A percentile compares a stretch with the other conserved stretches of the same genome.
These are phyloP conservation scores for Enteromius mattozi DNA, from an alignment of 2,797 vertebrate genomes.

Conservation along the genomic window DNA sequence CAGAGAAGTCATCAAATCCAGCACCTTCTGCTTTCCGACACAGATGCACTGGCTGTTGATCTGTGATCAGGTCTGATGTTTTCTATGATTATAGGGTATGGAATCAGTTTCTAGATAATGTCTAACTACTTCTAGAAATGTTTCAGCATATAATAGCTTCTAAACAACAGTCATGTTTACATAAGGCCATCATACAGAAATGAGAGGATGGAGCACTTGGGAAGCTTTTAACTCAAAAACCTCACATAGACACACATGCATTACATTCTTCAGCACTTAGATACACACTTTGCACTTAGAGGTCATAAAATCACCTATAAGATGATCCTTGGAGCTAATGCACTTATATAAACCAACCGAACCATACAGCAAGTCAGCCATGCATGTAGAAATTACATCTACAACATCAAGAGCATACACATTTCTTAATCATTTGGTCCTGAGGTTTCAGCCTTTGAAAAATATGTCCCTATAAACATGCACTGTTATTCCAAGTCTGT, in stretches of 20 bases:
- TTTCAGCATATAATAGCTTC: not conserved
- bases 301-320: slow-evolving; percentile 34
- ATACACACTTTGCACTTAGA: slow-evolving; percentile 44
- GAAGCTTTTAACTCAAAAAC: slow-evolving; percentile 36
- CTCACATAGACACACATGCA: not conserved
- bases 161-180: slow-evolving; percentile 25
- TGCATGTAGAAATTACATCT: not conserved
- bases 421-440: slow-evolving; percentile 1
- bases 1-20: not conserved
- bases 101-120: slow-evolving; percentile 6
- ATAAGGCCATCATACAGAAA: slow-evolving; percentile 6
- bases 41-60: not conserved
- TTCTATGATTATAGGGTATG: not conserved
- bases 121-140: slow-evolving; percentile 11
- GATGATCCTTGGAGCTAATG: slow-evolving; percentile 31
- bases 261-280: slow-evolving; percentile 30
- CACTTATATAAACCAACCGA: slow-evolving; percentile 34
- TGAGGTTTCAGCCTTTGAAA: not conserved
- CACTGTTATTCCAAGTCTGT: slow-evolving; percentile 5
- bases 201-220: not conserved
- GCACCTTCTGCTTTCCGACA: not conserved
- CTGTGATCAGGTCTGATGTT: not conserved
- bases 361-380: slow-evolving; percentile 13
- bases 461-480: not conserved
- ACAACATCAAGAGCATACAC: not conserved